Evolutionary conservation across 2,888 invertebrate genomes (phyloP), one percentile per base, ranked within the genome.

Genomic region (Drosophila dives): DNA sequence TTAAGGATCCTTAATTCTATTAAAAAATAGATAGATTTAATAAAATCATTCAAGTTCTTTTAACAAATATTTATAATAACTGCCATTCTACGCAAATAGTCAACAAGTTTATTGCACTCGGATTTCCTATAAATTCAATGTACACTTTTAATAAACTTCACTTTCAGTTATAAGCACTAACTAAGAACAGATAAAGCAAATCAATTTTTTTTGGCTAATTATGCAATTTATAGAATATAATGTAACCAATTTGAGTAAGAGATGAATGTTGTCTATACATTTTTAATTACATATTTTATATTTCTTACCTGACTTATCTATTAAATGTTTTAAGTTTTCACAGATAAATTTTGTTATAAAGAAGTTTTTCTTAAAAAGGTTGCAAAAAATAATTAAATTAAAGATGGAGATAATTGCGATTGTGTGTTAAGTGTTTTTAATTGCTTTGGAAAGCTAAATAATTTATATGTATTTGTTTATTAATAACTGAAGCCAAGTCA

Each of bases 401-500:
- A 7, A 15, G 3, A 2, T 7, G 45, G 15, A 23, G 20, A 15
- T 20, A 45, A 3, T 12, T 23, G 45, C 45, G 7, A 2, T 15
- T 20, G 20, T 45, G 12, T 20, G 7, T 20, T 45, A 45, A 20
- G 3, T 20, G 20, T 20, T 11, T 20, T 42, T 20, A 7, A 42
- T 20, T 7, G 26, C 56, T 38, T 51, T 23, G n/a, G 54, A 59
- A 32, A 42, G 45, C 38, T 42, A 36, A 64, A 26, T 40, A 70
- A 66, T 73, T 70, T 62, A 55, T 58, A 36, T 34, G 49, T 66
- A 72, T 51, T 54, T 61, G 40, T 34, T 50, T 58, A 66, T 61
- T 64, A 64, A 65, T 68, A 56, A 58, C 7, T 70, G 51, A 40
- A 77, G 34, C 51, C 45, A 59, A 51, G 53, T 71, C 69, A 67